Evolutionary conservation across 2,797 vertebrate species (phyloP).

Genomic region (Brachyalestes nurse): DNA sequence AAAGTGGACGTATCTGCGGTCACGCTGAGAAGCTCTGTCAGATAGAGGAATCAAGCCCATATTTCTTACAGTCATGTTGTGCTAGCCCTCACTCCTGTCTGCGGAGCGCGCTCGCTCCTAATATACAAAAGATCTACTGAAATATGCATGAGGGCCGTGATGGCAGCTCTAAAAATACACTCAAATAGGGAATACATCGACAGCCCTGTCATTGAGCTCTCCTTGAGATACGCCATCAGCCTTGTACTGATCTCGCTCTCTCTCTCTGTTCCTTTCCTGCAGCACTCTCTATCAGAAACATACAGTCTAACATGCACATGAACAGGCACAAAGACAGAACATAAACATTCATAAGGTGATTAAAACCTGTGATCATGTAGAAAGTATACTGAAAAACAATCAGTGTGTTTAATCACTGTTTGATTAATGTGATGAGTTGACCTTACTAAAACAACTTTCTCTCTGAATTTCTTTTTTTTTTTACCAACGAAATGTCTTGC

Average conservation of each 20-base stretch:
- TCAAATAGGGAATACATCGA: conserved; percentile 87
- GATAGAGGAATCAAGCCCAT: conserved; percentile 82
- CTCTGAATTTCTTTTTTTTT: too few species aligned
- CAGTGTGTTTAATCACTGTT: too few species aligned
- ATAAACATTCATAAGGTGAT: not conserved
- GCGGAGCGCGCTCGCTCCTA: conserved; percentile 77
- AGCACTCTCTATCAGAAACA: conserved; percentile 9
- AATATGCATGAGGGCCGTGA: conserved; percentile 86
- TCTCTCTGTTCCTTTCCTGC: conserved; percentile 17
- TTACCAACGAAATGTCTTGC: too few species aligned
- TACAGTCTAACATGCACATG: not conserved
- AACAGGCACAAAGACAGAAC: not conserved
- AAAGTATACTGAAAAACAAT: too few species aligned
- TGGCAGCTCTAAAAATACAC: conserved; percentile 87
- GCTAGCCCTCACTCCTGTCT: conserved; percentile 78
- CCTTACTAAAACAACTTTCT: too few species aligned
- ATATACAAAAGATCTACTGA: conserved; percentile 87
- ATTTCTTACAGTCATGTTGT: conserved; percentile 85
- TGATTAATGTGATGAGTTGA: too few species aligned
- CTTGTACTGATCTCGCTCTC: conserved; percentile 41
- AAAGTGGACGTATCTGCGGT: conserved; percentile 76
- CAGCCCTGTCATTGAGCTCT: conserved; percentile 87
- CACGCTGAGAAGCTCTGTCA: conserved; percentile 81
- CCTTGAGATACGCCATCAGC: conserved; percentile 77
- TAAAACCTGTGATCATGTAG: too few species aligned